These are phyloP conservation scores for Lochmaea crataegi DNA, from an alignment of 2,888 invertebrate species.

Conservation along the genomic window DNA sequence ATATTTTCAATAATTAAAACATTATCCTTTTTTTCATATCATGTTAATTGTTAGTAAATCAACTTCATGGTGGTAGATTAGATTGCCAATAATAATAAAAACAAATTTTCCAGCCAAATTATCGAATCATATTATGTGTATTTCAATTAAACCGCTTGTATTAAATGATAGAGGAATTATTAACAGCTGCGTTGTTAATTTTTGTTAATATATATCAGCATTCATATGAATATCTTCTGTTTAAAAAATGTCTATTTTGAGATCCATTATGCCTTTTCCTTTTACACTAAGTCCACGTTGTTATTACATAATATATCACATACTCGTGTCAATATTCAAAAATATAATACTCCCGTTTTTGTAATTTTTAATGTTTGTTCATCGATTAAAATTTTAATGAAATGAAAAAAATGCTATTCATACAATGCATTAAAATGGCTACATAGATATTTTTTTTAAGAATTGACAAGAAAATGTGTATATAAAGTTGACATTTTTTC, in stretches of 20 bases:
- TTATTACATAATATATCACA: background rate
- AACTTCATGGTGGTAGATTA: too few species aligned
- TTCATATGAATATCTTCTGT: background rate
- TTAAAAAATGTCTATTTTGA: background rate
- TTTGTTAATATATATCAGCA: too few species aligned
- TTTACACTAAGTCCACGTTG: background rate
- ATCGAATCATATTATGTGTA: too few species aligned
- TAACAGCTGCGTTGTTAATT: too few species aligned
- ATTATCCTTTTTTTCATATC: too few species aligned
- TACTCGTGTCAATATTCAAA: background rate
- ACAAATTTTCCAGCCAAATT: too few species aligned
- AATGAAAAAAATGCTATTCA: too few species aligned
- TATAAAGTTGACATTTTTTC: background rate
- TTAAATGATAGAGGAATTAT: too few species aligned
- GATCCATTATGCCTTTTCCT: background rate
- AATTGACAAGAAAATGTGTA: background rate
- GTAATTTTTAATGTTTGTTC: background rate
- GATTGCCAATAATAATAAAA: too few species aligned
- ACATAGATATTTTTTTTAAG: background rate
- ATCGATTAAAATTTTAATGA: too few species aligned
- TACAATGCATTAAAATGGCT: background rate
- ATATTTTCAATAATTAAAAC: background rate
- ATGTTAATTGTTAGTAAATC: too few species aligned
- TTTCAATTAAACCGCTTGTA: too few species aligned
- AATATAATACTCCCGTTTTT: background rate